Evolutionary conservation across 2,888 invertebrate genomes (phyloP).

Genomic region (Cheilosia grossa): DNA sequence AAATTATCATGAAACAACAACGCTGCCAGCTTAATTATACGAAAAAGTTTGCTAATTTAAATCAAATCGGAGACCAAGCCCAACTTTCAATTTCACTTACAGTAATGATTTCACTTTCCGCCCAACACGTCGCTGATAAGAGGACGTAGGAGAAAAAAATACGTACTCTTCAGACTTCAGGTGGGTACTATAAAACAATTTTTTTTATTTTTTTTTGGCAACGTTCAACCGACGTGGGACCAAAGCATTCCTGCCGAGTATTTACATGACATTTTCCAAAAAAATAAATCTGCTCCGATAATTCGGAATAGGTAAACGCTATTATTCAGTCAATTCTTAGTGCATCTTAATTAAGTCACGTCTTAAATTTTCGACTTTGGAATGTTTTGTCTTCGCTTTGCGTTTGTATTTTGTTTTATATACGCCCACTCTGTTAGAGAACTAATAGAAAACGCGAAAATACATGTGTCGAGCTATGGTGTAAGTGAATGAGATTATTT

Average conservation of each 20-base stretch:
- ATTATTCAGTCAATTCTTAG: conserved; percentile 25
- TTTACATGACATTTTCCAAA: conserved; percentile 26
- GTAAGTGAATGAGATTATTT: conserved; percentile 33
- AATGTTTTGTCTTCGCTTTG: conserved; percentile 13
- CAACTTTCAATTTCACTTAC: conserved; percentile 59
- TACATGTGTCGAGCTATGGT: conserved; percentile 23
- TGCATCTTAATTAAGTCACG: conserved; percentile 59
- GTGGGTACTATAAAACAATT: conserved; percentile 2
- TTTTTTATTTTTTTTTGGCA: conserved; percentile 36
- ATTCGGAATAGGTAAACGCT: conserved; percentile 13
- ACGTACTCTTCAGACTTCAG: conserved; percentile 3
- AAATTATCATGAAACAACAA: no score
- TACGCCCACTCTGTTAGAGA: background rate
- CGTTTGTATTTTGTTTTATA: conserved; percentile 7
- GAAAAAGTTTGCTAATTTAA: conserved; percentile 35
- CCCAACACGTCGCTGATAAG: conserved; percentile 12
- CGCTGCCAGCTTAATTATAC: conserved; percentile 13
- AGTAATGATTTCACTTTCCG: conserved; percentile 51
- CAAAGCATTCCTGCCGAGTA: conserved; percentile 31
- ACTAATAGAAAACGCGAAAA: conserved; percentile 52
- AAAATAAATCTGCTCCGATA: conserved; percentile 16
- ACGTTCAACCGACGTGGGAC: conserved; percentile 5
- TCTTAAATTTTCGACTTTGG: conserved; percentile 34
- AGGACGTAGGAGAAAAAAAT: conserved; percentile 17
- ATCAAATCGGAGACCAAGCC: conserved; percentile 32